Percentiles rank a stretch among this genome's conserved stretches.
Evolutionary conservation across 2,888 invertebrate species (phyloP).

Genomic region (Exocentrus adspersus): DNA sequence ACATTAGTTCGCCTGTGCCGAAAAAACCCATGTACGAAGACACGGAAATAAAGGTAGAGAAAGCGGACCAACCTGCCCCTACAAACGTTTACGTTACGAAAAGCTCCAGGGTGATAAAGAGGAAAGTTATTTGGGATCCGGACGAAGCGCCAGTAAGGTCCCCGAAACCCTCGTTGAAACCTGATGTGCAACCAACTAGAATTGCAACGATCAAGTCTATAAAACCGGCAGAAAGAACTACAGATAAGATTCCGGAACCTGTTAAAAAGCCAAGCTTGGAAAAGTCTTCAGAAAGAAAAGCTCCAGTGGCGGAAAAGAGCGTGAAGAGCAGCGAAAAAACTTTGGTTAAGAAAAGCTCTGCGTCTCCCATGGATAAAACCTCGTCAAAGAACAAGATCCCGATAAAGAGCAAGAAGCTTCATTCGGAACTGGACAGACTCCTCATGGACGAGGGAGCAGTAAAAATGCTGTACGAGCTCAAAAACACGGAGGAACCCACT

Average conservation of each 20-base stretch:
- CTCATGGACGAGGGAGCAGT: conserved; percentile 88
- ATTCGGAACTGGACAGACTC: conserved; percentile 79
- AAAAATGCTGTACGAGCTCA: conserved; percentile 84
- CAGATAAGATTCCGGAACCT: conserved; percentile 25
- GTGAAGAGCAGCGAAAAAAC: conserved; percentile 39
- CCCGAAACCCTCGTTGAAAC: conserved; percentile 8
- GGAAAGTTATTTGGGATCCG: conserved; percentile 80
- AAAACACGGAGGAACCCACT: conserved; percentile 63
- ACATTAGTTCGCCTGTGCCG: conserved; percentile 32
- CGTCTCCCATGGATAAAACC: no score
- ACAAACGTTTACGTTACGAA: conserved; percentile 59
- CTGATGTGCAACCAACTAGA: conserved; percentile 7
- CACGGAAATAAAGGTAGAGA: conserved; percentile 25
- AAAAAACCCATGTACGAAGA: conserved; percentile 15
- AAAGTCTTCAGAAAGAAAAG: conserved; percentile 18
- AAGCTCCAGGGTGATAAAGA: conserved; percentile 72
- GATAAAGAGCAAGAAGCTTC: conserved; percentile 41
- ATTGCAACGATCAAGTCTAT: conserved; percentile 20
- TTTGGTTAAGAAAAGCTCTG: conserved; percentile 16
- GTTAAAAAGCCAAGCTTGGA: conserved; percentile 30
- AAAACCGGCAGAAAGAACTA: conserved; percentile 33
- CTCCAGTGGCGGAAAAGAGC: conserved; percentile 37
- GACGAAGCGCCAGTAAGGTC: conserved; percentile 63
- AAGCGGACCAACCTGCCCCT: conserved; percentile 38
- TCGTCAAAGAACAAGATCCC: conserved; percentile 32